Base-by-base conservation (phyloP, 2,113 vertebrate species). In the Limanda limanda region DNA sequence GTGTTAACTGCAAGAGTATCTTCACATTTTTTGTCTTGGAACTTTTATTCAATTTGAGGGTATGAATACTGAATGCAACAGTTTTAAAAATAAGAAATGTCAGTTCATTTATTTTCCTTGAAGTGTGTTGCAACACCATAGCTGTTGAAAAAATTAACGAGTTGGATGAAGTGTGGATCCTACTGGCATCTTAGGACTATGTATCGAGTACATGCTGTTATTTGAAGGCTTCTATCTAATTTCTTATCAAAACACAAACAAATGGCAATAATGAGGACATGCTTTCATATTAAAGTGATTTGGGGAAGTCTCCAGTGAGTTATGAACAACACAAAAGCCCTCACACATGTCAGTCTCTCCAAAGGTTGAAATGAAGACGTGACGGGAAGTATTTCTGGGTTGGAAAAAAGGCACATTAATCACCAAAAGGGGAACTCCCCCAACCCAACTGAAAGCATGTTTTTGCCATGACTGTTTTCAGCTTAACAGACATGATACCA, bases 281-380 rank as follows among this genome's bases (percentile, higher is more conserved):
- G 27, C 20, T 83, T 78, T 83, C 78, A 82, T 42, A 42, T 42
- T 42, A 42, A 42, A 78, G 31, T 31, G 31, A 31, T 31, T 31
- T 31, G 31, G 31, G 31, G 31, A 7, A 31, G 31, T 31, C 31
- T 31, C 31, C 31, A 7, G 31, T 31, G 31, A 31, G 48, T 31
- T 35, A 58, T 54, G 67, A 61, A 73, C 35, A 85, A 81, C 70
- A 76, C 75, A 62, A 86, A 82, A 76, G 67, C 58, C 37, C 23
- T 68, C 37, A 60, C 71, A 67, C 56, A 69, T 52, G 78, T 76
- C 52, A 78, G 11, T 77, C 42, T 91, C 89, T 89, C 85, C 81
- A 82, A 59, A 4, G 27, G 52, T 55, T 45, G 8, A 68, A 52
- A 21, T 51, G 12, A 85, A 78, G 83, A 80, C 72, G 76, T 73